A percentile compares a stretch with the other conserved stretches of the same genome.
Conservation (phyloP, 2,797 vertebrate species). For the Masticophis lateralis region DNA sequence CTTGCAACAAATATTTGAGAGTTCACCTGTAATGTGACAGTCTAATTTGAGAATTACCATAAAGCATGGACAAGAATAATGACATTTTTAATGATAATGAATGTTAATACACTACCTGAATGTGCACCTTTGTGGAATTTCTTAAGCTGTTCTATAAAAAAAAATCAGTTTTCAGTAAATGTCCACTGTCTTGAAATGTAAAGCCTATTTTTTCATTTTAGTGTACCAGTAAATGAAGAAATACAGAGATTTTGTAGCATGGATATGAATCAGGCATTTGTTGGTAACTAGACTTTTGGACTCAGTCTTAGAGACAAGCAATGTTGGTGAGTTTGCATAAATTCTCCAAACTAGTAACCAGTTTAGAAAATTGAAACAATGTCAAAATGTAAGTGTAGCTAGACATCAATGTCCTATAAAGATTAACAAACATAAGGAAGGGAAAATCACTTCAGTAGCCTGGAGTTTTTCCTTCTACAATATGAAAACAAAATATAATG, state of each 20-base stretch:
- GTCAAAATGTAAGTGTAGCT: neutral
- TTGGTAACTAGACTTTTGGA: neutral
- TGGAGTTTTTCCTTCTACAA: too few species aligned
- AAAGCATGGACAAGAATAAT: neutral
- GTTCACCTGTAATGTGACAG: slow-evolving; percentile 26
- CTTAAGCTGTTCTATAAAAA: slow-evolving; percentile 13
- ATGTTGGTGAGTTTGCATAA: neutral
- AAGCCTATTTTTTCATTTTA: neutral
- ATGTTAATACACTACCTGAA: slow-evolving; percentile 15
- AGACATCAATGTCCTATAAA: neutral
- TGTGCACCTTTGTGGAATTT: slow-evolving; percentile 10
- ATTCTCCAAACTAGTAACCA: neutral
- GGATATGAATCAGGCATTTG: neutral
- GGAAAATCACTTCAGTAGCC: too few species aligned
- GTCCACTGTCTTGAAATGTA: neutral
- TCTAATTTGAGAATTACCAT: slow-evolving; percentile 34
- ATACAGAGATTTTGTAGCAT: neutral
- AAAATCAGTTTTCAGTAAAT: neutral
- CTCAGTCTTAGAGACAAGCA: neutral
- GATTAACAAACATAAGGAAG: neutral
- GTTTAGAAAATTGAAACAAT: neutral
- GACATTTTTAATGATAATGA: slow-evolving; percentile 24
- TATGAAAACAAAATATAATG: too few species aligned
- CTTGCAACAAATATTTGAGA: slow-evolving; percentile 18
- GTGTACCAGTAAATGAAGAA: neutral